phyloP scores from a whole-genome alignment of 2,888 invertebrate species.

The Cacoxenus indagator region DNA sequence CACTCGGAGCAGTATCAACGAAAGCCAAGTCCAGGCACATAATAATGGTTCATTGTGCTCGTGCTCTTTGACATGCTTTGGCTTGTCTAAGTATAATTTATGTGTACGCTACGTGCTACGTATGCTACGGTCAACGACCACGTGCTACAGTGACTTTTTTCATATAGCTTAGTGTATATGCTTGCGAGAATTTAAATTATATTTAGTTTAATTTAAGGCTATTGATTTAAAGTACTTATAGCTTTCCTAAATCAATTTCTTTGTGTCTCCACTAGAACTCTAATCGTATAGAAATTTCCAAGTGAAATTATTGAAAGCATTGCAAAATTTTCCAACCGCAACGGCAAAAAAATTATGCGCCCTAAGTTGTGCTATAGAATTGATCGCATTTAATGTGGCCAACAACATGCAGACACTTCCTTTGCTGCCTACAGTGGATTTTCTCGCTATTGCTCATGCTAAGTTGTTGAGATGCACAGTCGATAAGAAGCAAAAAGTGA shows the following conservation, averaged over 20 bases:
- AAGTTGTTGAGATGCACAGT: neutral
- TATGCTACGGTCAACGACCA: too few relatives aligned
- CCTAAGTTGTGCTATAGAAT: neutral
- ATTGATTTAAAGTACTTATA: too few relatives aligned
- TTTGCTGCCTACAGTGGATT: neutral
- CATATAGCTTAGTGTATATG: too few relatives aligned
- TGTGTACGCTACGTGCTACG: conserved; percentile 2
- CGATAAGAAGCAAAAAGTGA: conserved; percentile 8
- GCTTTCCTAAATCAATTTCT: too few relatives aligned
- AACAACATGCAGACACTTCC: neutral
- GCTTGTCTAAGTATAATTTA: conserved; percentile 41
- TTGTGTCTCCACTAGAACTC: neutral
- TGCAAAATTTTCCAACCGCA: neutral
- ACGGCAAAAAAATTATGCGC: neutral
- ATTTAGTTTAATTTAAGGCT: too few relatives aligned
- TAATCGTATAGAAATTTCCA: neutral
- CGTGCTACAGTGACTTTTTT: too few relatives aligned
- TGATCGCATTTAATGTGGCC: neutral
- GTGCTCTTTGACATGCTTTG: conserved; percentile 24
- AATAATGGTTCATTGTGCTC: conserved; percentile 43
- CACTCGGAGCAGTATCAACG: conserved; percentile 20
- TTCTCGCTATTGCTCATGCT: neutral
- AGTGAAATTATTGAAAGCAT: neutral
- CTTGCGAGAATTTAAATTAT: too few relatives aligned
- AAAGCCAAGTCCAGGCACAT: conserved; percentile 17